Evolutionary conservation across 2,113 vertebrate genomes (phyloP).

Genomic region (Proteles cristata): DNA sequence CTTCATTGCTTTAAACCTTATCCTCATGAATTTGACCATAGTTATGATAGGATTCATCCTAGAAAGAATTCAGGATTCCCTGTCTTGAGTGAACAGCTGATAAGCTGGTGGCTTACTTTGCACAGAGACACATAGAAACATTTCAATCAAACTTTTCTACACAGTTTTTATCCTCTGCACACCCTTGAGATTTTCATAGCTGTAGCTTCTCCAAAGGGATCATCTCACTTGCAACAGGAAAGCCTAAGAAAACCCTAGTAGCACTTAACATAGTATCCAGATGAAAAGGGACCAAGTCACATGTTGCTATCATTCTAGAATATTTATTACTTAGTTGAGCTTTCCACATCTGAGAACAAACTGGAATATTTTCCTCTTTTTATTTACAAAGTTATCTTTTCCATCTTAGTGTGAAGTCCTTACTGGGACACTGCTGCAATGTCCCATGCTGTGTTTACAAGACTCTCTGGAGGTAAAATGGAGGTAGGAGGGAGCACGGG

Average conservation of each 20-base stretch:
- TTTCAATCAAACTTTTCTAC: background rate
- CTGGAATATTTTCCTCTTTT: background rate
- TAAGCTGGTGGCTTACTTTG: background rate
- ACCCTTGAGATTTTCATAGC: background rate
- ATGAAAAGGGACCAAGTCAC: background rate
- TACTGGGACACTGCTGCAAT: background rate
- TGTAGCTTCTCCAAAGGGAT: background rate
- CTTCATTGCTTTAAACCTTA: background rate
- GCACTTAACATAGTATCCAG: background rate
- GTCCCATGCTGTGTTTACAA: constrained; percentile 16
- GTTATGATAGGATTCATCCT: background rate
- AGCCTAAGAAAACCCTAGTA: background rate
- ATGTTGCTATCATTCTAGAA: background rate
- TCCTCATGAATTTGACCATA: background rate
- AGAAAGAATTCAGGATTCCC: background rate
- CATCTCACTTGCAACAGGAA: background rate
- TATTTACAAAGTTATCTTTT: constrained; percentile 52
- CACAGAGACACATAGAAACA: background rate
- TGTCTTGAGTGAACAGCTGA: background rate
- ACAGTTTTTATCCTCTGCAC: background rate
- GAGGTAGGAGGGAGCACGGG: background rate
- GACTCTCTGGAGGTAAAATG: background rate
- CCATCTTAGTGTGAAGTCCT: constrained; percentile 11
- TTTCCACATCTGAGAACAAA: background rate
- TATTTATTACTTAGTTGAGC: background rate